These are phyloP conservation scores for Ophioninae sp. DNA, from an alignment of 2,888 invertebrate species.

Conservation along the genomic window DNA sequence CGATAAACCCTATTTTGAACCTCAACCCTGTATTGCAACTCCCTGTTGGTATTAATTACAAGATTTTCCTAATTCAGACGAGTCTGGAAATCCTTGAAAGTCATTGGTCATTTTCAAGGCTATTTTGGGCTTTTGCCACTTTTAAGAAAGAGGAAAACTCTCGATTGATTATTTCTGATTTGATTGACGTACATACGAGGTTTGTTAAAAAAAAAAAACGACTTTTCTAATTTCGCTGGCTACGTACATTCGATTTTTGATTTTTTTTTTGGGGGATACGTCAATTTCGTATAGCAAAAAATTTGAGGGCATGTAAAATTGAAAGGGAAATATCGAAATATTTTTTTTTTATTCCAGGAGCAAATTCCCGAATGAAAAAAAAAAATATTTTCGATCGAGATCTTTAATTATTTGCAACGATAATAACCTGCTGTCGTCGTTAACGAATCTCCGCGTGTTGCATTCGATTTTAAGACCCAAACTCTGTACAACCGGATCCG, in stretches of 20 bases:
- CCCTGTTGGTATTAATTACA: constrained; percentile 77
- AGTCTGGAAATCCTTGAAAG: background rate
- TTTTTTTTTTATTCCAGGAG: background rate
- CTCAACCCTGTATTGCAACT: constrained; percentile 92
- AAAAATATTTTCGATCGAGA: background rate
- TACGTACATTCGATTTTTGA: too few species aligned
- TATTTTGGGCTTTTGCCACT: background rate
- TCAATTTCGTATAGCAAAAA: too few species aligned
- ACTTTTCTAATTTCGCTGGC: too few species aligned
- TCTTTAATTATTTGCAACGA: background rate
- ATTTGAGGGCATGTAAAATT: background rate
- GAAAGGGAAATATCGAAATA: background rate
- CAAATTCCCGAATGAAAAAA: background rate
- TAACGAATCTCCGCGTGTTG: constrained; percentile 92
- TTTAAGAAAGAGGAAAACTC: background rate
- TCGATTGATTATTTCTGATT: background rate
- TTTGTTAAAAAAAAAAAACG: too few species aligned
- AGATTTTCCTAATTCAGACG: background rate
- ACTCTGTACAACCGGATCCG: constrained; percentile 93
- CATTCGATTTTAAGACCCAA: constrained; percentile 94
- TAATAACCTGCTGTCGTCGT: constrained; percentile 87
- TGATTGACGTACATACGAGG: too few species aligned
- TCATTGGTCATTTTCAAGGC: background rate
- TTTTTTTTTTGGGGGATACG: too few species aligned
- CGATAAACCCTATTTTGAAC: constrained; percentile 95